Percentiles rank a stretch among this genome's conserved stretches.
Evolutionary conservation across 2,888 invertebrate genomes (phyloP).

Genomic region (Amphiduros pacificus): DNA sequence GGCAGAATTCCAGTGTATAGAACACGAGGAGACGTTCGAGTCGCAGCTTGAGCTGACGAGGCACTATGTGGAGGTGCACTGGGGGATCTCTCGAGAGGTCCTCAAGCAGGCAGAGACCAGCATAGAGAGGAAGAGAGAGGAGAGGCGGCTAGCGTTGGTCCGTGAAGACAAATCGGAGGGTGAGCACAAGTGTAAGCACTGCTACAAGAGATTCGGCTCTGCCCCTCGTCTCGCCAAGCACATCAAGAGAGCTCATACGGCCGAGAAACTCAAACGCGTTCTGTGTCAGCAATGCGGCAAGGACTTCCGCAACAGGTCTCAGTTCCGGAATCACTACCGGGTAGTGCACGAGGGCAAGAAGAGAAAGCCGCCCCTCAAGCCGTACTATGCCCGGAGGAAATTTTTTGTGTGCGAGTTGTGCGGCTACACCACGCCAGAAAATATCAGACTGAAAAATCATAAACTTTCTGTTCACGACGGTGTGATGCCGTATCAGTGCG

Average conservation of each 20-base stretch:
- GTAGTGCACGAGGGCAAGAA: slow-evolving; percentile 23
- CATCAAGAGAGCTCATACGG: slow-evolving; percentile 1
- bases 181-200: slow-evolving; percentile 12
- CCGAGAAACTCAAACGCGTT: slow-evolving; percentile 13
- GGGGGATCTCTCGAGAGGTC: slow-evolving; percentile 11
- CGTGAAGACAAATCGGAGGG: neutral
- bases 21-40: slow-evolving; percentile 3
- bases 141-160: neutral
- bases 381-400: neutral
- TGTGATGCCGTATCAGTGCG: slow-evolving; percentile 16
- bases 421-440: slow-evolving; percentile 21
- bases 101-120: neutral
- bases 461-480: slow-evolving; percentile 22
- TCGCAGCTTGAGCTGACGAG: slow-evolving; percentile 6
- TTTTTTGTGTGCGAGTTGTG: slow-evolving; percentile 19
- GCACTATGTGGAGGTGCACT: slow-evolving; percentile 14
- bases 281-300: slow-evolving; percentile 11
- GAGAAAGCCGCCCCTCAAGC: neutral
- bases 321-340: slow-evolving; percentile 18
- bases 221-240: slow-evolving; percentile 1
- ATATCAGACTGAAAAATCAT: slow-evolving; percentile 19
- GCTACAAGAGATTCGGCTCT: slow-evolving; percentile 21
- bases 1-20: neutral
- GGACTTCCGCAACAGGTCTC: slow-evolving; percentile 7
- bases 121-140: neutral